Evolutionary conservation across 2,888 invertebrate species (phyloP), one percentile per base, ranked within the genome.

Genomic region (Nineta flava): DNA sequence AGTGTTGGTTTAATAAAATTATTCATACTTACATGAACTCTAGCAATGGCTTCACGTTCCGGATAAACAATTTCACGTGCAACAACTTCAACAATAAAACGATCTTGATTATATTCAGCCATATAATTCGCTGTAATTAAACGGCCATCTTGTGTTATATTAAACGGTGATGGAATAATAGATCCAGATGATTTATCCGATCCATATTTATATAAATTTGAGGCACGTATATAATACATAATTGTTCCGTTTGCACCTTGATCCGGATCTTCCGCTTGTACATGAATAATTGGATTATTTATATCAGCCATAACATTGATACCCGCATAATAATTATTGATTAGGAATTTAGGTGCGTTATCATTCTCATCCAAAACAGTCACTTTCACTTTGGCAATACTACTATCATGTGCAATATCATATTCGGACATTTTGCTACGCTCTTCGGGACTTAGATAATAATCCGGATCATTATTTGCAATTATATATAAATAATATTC

Each of bases 91-190:
- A 92, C 71, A 51, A 87, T 78, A 61, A 93, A 93, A 45, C 88
- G 71, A 61, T 91, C 87, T 58, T 91, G 88, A 61, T 87, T 87
- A 65, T 91, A 92, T 61, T 92, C 90, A 0, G 87, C 82, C 79
- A 92, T 83, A 59, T 84, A 83, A 31, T 82, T 77, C 0, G 87
- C 83, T 0, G 91, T 90, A 52, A 75, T 74, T 26, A 88, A 66
- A 64, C 76, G 67, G 55, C 87, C 87, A 56, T 77, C 76, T 48
- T 79, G 77, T 1, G 79, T 79, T 5, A 87, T 80, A 54, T 83
- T 82, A 60, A 92, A 92, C 0, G 92, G 92, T 40, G 88, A 87
- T 0, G 91, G 90, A 16, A 91, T 84, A 16, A 92, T 85, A 1
- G 88, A 88, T 0, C 91, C 91, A 3, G 85, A 85, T 17, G 85